phyloP scores from a whole-genome alignment of 2,888 invertebrate genomes.

The Drosophila bunnanda region DNA sequence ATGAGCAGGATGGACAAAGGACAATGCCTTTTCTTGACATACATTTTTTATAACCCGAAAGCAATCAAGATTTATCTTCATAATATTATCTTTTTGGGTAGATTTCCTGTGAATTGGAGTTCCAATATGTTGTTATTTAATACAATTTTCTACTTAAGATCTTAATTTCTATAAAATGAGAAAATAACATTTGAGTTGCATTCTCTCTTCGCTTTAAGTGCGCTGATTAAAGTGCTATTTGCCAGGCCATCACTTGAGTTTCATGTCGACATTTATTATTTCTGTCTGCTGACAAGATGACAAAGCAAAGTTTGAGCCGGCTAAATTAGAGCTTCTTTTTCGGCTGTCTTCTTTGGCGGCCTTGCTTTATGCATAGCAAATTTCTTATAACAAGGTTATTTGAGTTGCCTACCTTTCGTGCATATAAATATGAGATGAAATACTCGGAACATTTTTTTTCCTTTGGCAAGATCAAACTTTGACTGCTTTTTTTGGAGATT shows the following conservation, averaged over 20 bases:
- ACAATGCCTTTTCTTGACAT: no score
- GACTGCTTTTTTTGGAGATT: slow-evolving; percentile 5
- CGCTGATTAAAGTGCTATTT: slow-evolving; percentile 3
- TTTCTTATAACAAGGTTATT: slow-evolving; percentile 47
- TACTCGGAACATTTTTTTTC: slow-evolving; percentile 17
- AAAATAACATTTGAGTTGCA: no score
- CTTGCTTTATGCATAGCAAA: slow-evolving; percentile 66
- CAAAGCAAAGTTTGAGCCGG: slow-evolving; percentile 32
- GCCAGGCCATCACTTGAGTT: slow-evolving; percentile 24
- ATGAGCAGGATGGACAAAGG: neutral
- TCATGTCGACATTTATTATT: slow-evolving; percentile 42
- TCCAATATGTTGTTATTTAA: neutral
- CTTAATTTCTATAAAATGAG: neutral
- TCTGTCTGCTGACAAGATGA: slow-evolving; percentile 49
- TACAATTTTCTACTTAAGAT: neutral
- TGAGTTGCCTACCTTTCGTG: slow-evolving; percentile 42
- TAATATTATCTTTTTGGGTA: neutral
- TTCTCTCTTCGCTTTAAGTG: neutral
- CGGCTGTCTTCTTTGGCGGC: neutral
- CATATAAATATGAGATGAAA: slow-evolving; percentile 48
- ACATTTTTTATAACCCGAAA: no score
- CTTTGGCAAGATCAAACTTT: slow-evolving; percentile 32
- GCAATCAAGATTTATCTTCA: neutral
- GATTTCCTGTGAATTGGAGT: neutral
- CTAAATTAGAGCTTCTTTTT: slow-evolving; percentile 40